phyloP scores from a whole-genome alignment of 2,113 vertebrate genomes.

The Ciconia maguari region DNA sequence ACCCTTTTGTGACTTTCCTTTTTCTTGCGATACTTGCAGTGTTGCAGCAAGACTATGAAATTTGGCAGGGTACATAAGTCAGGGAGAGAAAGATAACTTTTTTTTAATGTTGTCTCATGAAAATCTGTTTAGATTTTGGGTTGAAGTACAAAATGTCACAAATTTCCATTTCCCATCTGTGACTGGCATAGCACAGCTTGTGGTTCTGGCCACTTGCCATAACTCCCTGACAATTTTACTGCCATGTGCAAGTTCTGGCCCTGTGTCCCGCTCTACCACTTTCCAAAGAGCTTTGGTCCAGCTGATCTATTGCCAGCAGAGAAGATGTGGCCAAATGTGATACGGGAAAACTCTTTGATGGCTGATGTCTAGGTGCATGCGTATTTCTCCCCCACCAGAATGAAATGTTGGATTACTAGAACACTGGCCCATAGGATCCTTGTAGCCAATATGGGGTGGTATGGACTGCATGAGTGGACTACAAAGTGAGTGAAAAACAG shows the following conservation, averaged over 20 bases:
- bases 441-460: not conserved
- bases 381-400: not conserved
- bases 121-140: constrained; percentile 24
- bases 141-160: constrained; percentile 29
- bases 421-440: not conserved
- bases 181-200: constrained; percentile 25
- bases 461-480: not conserved
- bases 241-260: not conserved
- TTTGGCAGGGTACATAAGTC: not conserved
- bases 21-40: not conserved
- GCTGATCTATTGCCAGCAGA: constrained; percentile 12
- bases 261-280: not conserved
- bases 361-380: not conserved
- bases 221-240: constrained; percentile 14
- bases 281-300: not conserved
- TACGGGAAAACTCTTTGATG: not conserved
- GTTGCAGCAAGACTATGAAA: not conserved
- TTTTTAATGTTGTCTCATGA: not conserved
- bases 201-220: constrained; percentile 22
- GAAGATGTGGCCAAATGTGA: not conserved
- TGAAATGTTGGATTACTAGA: not conserved
- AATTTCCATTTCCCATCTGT: constrained; percentile 41
- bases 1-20: not conserved
- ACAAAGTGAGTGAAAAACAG: not conserved
- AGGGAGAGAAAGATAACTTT: not conserved